Conservation (phyloP, 2,888 invertebrate genomes). For the Dryobotodes eremita region DNA sequence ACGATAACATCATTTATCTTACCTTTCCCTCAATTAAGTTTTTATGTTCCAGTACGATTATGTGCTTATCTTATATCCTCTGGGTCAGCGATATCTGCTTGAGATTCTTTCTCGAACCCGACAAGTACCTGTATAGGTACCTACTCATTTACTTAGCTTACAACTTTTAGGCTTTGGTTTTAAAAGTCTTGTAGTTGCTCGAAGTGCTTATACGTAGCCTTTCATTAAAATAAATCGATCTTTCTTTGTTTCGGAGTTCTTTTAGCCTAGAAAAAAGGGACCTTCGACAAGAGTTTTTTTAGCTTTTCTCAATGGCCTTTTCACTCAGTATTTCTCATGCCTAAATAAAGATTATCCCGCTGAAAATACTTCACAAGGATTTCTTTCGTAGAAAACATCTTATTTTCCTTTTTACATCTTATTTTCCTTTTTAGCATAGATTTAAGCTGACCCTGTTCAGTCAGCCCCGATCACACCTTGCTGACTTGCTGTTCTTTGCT, state of each 20-base stretch:
- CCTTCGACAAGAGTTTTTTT: not conserved
- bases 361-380: not conserved
- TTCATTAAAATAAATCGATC: no score
- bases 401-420: not conserved
- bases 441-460: not conserved
- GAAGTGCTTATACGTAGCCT: no score
- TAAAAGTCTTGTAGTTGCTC: not conserved
- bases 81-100: constrained; percentile 13
- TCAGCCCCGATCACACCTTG: not conserved
- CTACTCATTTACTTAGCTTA: not conserved
- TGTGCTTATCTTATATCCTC: constrained; percentile 20
- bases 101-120: not conserved
- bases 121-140: not conserved
- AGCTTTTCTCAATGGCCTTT: not conserved
- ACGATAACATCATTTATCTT: constrained; percentile 20
- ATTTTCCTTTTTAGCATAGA: not conserved
- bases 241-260: not conserved
- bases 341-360: not conserved
- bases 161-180: not conserved
- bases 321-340: not conserved
- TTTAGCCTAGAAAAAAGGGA: not conserved
- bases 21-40: constrained; percentile 42
- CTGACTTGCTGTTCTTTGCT: no score
- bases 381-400: not conserved
- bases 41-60: constrained; percentile 24